Conservation (phyloP, 2,113 vertebrate species). For the Deroptyus accipitrinus region DNA sequence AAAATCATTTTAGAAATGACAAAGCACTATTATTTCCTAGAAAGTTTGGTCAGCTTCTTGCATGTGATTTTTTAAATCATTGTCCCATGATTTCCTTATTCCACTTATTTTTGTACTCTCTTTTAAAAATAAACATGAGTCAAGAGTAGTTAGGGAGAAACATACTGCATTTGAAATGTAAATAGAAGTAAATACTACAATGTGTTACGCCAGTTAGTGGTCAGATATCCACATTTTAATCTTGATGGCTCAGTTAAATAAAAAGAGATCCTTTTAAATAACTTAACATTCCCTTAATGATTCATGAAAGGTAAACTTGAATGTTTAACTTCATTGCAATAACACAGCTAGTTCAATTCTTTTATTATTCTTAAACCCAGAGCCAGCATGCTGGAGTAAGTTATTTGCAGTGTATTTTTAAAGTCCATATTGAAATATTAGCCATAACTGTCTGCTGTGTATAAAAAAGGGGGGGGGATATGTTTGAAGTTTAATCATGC, state of each 20-base stretch:
- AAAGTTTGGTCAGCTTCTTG: constrained; percentile 15
- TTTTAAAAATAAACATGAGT: constrained; percentile 7
- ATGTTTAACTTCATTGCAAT: constrained; percentile 1
- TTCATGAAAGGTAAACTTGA: constrained; percentile 28
- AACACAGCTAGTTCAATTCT: constrained; percentile 16
- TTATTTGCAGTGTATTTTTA: constrained; percentile 71
- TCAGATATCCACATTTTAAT: background rate
- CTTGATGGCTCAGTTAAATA: background rate
- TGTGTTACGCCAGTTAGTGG: background rate
- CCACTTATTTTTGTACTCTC: background rate
- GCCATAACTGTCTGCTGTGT: constrained; percentile 71
- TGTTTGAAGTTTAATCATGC: constrained; percentile 85
- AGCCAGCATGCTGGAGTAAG: constrained; percentile 34
- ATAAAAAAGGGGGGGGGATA: constrained; percentile 34
- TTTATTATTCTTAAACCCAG: constrained; percentile 15
- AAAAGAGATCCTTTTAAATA: constrained; percentile 23
- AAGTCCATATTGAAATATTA: constrained; percentile 71
- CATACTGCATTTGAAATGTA: background rate
- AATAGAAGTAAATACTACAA: background rate
- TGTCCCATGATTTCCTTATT: background rate
- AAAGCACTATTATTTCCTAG: constrained; percentile 12
- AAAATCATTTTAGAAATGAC: background rate
- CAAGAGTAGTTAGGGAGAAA: background rate
- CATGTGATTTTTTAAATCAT: background rate
- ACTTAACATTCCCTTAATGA: background rate